phyloP scores from a whole-genome alignment of 2,888 invertebrate species.

The Myopa tessellatipennis region DNA sequence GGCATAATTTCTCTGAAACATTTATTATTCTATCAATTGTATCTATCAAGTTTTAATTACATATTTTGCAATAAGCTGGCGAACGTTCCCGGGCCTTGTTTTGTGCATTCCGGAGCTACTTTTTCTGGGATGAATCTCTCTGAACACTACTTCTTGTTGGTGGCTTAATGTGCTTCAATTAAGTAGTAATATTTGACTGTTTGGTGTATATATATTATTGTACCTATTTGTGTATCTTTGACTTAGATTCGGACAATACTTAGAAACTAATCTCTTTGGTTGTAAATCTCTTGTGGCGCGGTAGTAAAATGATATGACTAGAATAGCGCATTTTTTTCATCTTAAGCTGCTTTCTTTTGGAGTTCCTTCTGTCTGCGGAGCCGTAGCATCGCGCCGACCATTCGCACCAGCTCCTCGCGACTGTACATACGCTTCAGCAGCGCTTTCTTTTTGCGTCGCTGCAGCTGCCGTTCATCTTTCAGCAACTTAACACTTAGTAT shows the following conservation, averaged over 20 bases:
- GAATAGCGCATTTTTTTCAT: too few relatives aligned
- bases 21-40: neutral
- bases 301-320: too few relatives aligned
- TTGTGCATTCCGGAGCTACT: neutral
- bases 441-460: neutral
- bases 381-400: constrained; percentile 7
- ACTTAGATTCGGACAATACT: too few relatives aligned
- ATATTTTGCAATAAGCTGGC: neutral
- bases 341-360: too few relatives aligned
- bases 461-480: neutral
- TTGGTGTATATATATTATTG: too few relatives aligned
- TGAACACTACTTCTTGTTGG: neutral
- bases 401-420: constrained; percentile 13
- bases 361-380: neutral
- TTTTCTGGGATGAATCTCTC: too few relatives aligned
- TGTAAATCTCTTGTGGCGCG: too few relatives aligned
- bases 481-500: constrained; percentile 6
- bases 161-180: too few relatives aligned
- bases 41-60: constrained; percentile 9
- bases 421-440: constrained; percentile 24
- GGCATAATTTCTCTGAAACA: neutral
- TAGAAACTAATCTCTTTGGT: too few relatives aligned
- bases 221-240: too few relatives aligned
- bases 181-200: neutral
- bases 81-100: neutral